Base-by-base conservation (phyloP, 1,140 invertebrate genomes). In the Ostrea edulis region DNA sequence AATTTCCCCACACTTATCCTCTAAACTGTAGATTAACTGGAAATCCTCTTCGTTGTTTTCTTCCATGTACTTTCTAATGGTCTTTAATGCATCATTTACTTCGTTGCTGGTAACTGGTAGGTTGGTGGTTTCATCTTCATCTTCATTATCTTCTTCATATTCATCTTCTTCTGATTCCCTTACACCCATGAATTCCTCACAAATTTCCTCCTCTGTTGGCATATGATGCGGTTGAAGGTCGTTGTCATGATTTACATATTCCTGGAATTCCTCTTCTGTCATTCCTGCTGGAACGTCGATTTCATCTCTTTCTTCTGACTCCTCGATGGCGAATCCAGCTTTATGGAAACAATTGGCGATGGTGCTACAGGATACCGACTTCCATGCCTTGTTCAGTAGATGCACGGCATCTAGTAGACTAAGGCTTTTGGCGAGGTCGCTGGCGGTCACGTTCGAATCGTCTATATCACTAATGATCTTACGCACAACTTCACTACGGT, bases 381-480 rank as follows among this genome's bases (percentile, higher is more conserved):
- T 83, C 84, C 89, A 89, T 0, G 89, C 83, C n/a, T 87, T 86
- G n/a, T 17, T 71, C 2, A 89, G 44, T 20, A 86, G 54, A 55
- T 87, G 86, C 8, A 87, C 22, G n/a, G 86, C 89, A 52, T 85
- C 83, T 2, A 88, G 44, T 7, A 85, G 54, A n/a, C 65, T 87
- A 3, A 87, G 35, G 53, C 77, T 82, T 17, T 53, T 58, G 0
- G 86, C 86, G 7, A 87, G 54, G 8, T 87, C 82, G 17, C 17
- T 84, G n/a, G 82, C 86, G 20, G 29, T 58, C 8, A 68, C 8
- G 25, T n/a, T 55, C 52, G 8, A 20, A 17, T 44, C 20, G 87
- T 88, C 84, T 44, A 88, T 85, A 1, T 82, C 52, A 8, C 9
- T 65, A 17, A 88, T 82, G 11, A 82, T 22, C 29, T 87, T 77